Percentiles rank a stretch among this genome's conserved stretches.
Evolutionary conservation across 2,797 vertebrate species (phyloP).

Genomic region (Enteromius treurensis): DNA sequence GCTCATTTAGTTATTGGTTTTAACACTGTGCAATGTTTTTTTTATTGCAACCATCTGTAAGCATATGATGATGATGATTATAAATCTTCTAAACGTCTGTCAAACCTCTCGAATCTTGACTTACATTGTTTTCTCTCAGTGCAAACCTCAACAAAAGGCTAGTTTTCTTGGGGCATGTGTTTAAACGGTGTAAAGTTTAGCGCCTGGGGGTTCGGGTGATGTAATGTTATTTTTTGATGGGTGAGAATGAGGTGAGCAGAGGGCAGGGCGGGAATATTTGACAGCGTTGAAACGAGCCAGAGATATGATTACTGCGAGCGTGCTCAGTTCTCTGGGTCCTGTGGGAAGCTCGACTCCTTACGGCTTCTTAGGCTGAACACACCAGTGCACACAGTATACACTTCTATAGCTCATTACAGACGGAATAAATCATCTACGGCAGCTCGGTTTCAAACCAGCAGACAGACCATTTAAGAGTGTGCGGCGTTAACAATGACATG

Average conservation of each 20-base stretch:
- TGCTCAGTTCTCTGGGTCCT: conserved; percentile 63
- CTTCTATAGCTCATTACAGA: conserved; percentile 55
- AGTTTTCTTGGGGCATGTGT: conserved; percentile 83
- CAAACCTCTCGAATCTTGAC: conserved; percentile 68
- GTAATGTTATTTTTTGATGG: conserved; percentile 89
- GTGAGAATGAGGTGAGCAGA: conserved; percentile 79
- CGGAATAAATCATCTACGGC: conserved; percentile 56
- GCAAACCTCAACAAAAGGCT: conserved; percentile 79
- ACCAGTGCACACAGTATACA: conserved; percentile 42
- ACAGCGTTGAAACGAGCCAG: conserved; percentile 78
- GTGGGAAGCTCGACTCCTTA: conserved; percentile 65
- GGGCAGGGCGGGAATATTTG: conserved; percentile 79
- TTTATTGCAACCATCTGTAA: conserved; percentile 60
- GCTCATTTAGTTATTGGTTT: conserved; percentile 66
- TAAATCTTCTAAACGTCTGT: conserved; percentile 74
- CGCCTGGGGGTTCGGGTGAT: conserved; percentile 78
- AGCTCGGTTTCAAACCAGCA: conserved; percentile 37
- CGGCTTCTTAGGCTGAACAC: conserved; percentile 44
- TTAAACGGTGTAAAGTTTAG: conserved; percentile 89
- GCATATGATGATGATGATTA: conserved; percentile 68
- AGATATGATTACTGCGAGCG: conserved; percentile 71
- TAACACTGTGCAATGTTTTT: neutral
- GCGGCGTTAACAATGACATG: conserved; percentile 25
- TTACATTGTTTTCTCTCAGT: conserved; percentile 35
- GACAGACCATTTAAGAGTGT: conserved; percentile 1